These are phyloP conservation scores for Dolomedes plantarius DNA, from an alignment of 2,888 invertebrate genomes.

Conservation along the genomic window DNA sequence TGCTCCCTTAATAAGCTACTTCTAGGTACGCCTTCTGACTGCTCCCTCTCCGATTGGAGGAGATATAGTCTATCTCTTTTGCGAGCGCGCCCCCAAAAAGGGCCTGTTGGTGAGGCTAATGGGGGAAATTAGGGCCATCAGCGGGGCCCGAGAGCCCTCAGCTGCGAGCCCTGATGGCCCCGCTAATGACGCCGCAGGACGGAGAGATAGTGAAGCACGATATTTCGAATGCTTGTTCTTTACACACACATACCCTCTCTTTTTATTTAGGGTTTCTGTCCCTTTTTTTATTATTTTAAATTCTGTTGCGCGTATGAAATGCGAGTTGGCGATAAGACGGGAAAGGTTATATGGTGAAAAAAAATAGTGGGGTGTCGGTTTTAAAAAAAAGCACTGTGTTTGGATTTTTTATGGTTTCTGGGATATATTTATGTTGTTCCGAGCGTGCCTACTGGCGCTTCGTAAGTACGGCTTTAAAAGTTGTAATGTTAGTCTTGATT, in stretches of 20 bases:
- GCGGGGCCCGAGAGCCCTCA: constrained; percentile 55
- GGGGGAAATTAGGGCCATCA: constrained; percentile 68
- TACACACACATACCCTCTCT: background rate
- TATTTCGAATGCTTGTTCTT: background rate
- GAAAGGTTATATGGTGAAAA: background rate
- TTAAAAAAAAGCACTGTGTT: background rate
- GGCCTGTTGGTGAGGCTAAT: constrained; percentile 64
- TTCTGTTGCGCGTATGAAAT: background rate
- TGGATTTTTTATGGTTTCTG: background rate
- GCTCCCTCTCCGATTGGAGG: constrained; percentile 25
- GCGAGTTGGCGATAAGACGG: background rate
- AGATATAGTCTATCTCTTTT: constrained; percentile 52
- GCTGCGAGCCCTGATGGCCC: constrained; percentile 51
- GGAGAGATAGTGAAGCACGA: background rate
- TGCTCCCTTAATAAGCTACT: constrained; percentile 3
- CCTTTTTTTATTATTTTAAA: constrained; percentile 3
- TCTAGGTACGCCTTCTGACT: background rate
- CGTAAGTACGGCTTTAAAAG: background rate
- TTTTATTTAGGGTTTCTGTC: constrained; percentile 5
- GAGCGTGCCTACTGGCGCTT: background rate
- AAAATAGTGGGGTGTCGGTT: background rate
- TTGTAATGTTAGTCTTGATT: background rate
- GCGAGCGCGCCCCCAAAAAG: constrained; percentile 49
- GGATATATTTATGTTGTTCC: background rate
- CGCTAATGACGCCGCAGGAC: constrained; percentile 54